Evolutionary conservation across 2,888 invertebrate species (phyloP).

Genomic region (Pinctada fucata): DNA sequence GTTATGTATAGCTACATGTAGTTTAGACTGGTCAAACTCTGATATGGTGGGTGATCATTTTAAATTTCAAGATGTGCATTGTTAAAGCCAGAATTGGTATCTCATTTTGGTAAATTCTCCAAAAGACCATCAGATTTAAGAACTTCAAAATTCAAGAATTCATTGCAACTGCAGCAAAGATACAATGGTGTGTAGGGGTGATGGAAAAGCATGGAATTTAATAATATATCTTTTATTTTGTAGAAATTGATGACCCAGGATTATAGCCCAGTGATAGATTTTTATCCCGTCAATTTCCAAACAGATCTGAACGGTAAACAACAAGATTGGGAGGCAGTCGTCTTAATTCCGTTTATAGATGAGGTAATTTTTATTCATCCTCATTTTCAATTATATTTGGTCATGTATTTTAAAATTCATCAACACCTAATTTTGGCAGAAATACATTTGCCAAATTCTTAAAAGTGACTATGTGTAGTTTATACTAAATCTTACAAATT

Average conservation of each 20-base stretch:
- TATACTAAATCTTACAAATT: too few species aligned
- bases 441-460: neutral
- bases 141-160: too few species aligned
- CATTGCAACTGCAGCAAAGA: too few species aligned
- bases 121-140: too few species aligned
- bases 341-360: slow-evolving; percentile 97
- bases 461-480: neutral
- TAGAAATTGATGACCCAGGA: slow-evolving; percentile 89
- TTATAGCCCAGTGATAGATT: slow-evolving; percentile 95
- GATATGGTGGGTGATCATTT: too few species aligned
- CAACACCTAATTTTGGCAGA: neutral
- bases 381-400: neutral
- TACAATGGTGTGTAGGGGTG: too few species aligned
- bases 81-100: too few species aligned
- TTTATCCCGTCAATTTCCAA: slow-evolving; percentile 97
- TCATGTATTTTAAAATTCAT: neutral
- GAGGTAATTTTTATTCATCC: slow-evolving; percentile 79
- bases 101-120: too few species aligned
- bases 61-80: too few species aligned
- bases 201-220: too few species aligned
- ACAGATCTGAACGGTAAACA: slow-evolving; percentile 99
- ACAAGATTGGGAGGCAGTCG: slow-evolving; percentile 98
- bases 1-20: neutral
- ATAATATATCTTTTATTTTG: slow-evolving; percentile 5
- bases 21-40: too few species aligned